Evolutionary conservation across 2,888 invertebrate species (phyloP).

Genomic region (Napeogenes inachia): DNA sequence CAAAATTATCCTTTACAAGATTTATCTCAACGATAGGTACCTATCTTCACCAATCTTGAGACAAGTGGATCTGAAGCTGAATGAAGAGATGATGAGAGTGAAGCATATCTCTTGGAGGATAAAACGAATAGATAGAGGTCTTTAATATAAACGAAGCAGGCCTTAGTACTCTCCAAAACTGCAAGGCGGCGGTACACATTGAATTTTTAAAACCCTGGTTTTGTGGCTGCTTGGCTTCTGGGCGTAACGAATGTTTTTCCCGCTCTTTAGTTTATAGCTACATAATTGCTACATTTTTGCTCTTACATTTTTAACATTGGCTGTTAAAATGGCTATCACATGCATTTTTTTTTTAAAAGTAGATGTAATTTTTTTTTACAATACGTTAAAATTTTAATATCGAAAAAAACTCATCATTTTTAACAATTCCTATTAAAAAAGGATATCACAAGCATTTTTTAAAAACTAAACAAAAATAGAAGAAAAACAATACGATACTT

Average conservation of each 20-base stretch:
- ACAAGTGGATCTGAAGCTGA: conserved; percentile 34
- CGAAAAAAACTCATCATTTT: too few relatives aligned
- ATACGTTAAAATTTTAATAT: too few relatives aligned
- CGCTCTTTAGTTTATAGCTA: conserved; percentile 9
- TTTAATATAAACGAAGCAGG: conserved; percentile 77
- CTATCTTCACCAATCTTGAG: neutral
- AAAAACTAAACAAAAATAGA: too few relatives aligned
- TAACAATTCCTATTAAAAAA: too few relatives aligned
- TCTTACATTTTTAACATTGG: neutral
- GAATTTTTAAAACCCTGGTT: conserved; percentile 66
- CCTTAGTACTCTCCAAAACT: conserved; percentile 76
- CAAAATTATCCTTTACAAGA: neutral
- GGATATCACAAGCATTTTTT: too few relatives aligned
- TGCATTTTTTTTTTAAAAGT: neutral
- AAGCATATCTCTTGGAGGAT: conserved; percentile 71
- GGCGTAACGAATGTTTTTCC: conserved; percentile 22
- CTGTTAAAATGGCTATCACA: neutral
- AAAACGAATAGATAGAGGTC: conserved; percentile 77
- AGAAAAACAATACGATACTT: too few relatives aligned
- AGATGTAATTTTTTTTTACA: too few relatives aligned
- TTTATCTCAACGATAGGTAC: neutral
- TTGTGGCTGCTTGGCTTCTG: conserved; percentile 39
- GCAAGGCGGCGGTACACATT: conserved; percentile 58
- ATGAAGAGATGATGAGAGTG: conserved; percentile 64
- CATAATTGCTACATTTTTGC: conserved; percentile 6